Evolutionary conservation across 1,140 invertebrate genomes (phyloP).

Genomic region (Calephelis virginiensis): DNA sequence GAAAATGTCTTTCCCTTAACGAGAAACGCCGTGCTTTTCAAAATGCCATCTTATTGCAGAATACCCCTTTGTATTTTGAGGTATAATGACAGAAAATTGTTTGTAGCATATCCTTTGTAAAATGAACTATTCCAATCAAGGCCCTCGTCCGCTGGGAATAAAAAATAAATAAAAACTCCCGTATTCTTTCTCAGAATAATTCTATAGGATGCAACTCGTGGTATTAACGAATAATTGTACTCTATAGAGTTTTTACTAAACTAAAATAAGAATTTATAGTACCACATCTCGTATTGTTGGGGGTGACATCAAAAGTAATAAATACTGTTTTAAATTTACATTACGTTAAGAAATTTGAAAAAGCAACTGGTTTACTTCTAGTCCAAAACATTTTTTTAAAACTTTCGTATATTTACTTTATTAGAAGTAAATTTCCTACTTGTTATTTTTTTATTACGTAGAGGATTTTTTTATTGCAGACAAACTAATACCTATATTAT

Average conservation of each 20-base stretch:
- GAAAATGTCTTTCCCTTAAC: conserved; percentile 43
- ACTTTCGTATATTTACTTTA: no score
- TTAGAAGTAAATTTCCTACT: no score
- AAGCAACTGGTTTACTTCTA: no score
- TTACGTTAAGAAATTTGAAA: no score
- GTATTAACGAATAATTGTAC: conserved; percentile 6
- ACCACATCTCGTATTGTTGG: no score
- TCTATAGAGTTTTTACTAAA: background rate
- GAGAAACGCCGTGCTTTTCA: conserved; percentile 42
- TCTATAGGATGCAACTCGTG: conserved; percentile 9
- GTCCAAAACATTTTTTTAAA: no score
- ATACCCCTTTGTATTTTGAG: conserved; percentile 54
- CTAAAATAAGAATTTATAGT: background rate
- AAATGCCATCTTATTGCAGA: conserved; percentile 41
- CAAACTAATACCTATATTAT: no score
- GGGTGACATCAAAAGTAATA: no score
- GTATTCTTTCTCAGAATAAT: conserved; percentile 6
- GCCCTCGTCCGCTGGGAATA: conserved; percentile 43
- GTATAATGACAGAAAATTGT: conserved; percentile 70
- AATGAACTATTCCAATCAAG: conserved; percentile 62
- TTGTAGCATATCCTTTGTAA: conserved; percentile 48
- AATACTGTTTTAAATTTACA: no score
- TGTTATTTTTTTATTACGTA: no score
- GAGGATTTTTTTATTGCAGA: no score
- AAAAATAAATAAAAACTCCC: conserved; percentile 24